phyloP scores from a whole-genome alignment of 2,113 vertebrate species.

The Ophthalmolycus amberensis region DNA sequence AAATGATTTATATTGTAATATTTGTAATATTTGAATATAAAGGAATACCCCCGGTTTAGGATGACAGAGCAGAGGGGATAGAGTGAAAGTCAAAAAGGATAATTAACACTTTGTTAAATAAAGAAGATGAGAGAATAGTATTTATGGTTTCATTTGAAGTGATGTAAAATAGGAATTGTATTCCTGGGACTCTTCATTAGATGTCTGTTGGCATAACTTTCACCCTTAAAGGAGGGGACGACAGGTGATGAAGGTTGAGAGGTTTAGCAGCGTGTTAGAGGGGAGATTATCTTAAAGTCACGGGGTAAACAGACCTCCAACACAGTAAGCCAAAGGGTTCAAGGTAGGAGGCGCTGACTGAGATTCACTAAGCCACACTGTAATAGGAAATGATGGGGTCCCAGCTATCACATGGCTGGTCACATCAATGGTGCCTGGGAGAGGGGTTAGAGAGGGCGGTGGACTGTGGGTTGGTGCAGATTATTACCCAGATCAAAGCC shows the following conservation, averaged over 20 bases:
- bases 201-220: not conserved
- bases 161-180: not conserved
- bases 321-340: constrained; percentile 59
- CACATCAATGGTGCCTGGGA: constrained; percentile 55
- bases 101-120: constrained; percentile 9
- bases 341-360: constrained; percentile 61
- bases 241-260: constrained; percentile 31
- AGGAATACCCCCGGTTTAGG: not conserved
- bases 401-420: constrained; percentile 71
- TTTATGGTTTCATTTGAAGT: constrained; percentile 11
- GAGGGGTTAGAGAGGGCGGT: constrained; percentile 22
- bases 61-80: constrained; percentile 1
- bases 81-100: constrained; percentile 1
- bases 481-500: constrained; percentile 74
- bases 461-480: constrained; percentile 30
- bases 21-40: not conserved
- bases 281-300: constrained; percentile 73
- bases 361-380: constrained; percentile 64
- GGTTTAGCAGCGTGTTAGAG: constrained; percentile 47
- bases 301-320: constrained; percentile 74
- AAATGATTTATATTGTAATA: too few species aligned
- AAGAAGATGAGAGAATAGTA: constrained; percentile 6
- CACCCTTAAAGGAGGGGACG: not conserved
- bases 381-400: constrained; percentile 72
- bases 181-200: constrained; percentile 11